Base-by-base conservation (phyloP, 2,797 vertebrate species). In the Brotogeris chrysoptera region DNA sequence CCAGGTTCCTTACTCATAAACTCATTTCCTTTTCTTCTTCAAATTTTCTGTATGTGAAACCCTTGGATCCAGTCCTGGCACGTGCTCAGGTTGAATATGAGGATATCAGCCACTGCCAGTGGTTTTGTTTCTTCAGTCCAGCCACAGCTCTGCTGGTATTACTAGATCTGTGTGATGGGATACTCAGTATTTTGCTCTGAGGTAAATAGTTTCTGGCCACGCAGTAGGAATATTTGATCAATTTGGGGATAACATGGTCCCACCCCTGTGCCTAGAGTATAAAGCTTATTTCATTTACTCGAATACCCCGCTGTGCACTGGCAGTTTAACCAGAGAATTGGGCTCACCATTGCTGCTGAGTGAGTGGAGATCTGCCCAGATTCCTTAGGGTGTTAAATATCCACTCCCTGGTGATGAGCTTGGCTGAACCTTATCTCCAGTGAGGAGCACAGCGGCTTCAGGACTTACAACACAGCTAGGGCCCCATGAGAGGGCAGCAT, bases 51-150 rank as follows among this genome's bases (percentile, higher is more conserved):
- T 32, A 2, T 61, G 21, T 63, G 36, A 68, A 85, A 38, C 23
- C 28, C 41, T 50, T 66, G 43, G 39, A 47, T 86, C 32, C 16
- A 39, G 24, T 64, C 47, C 16, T 59, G 85, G 50, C 16, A n/a
- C 3, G 0, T 1, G 4, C 47, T 24, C 21, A 23, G 53, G 34
- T 11, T 17, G 19, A 20, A 5, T 46, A 3, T 28, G 16, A 47
- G 14, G 23, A n/a, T 73, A 38, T 63, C 59, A 63, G 59, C 63
- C 0, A 1, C 28, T 59, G 16, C 3, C 6, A 5, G 5, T 59
- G 59, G 0, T 61, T 76, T 55, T 76, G 27, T 77, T 70, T 70
- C 43, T 72, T 39, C 24, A 70, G 47, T 36, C n/a, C 16, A 28
- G 44, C 60, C 32, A 8, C 4, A 16, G 43, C 64, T 80, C n/a